phyloP scores from a whole-genome alignment of 2,797 vertebrate genomes.

The Manis pentadactyla region DNA sequence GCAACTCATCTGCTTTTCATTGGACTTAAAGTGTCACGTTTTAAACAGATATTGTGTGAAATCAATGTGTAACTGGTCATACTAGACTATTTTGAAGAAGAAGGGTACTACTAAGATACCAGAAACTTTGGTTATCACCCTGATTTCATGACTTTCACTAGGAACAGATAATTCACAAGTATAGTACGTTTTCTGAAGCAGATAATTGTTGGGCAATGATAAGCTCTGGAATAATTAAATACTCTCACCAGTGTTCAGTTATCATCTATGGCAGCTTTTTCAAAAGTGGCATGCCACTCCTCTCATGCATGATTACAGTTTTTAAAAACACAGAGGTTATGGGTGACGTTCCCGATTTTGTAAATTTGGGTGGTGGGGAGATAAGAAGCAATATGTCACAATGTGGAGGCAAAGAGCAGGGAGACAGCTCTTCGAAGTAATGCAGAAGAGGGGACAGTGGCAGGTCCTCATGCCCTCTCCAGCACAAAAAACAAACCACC shows the following conservation, averaged over 20 bases:
- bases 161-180: background rate
- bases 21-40: background rate
- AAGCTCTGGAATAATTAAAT: constrained; percentile 46
- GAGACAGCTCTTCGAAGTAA: background rate
- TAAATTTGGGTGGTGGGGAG: background rate
- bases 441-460: background rate
- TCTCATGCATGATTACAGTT: background rate
- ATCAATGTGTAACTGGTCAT: background rate
- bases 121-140: constrained; percentile 1
- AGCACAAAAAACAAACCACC: background rate
- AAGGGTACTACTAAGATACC: background rate
- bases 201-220: constrained; percentile 4
- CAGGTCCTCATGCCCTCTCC: rapidly evolving
- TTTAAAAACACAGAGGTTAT: background rate
- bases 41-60: constrained; percentile 22
- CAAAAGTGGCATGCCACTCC: background rate
- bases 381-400: background rate
- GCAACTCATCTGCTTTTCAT: background rate
- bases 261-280: background rate
- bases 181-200: constrained; percentile 54
- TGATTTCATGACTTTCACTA: background rate
- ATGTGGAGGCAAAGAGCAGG: background rate
- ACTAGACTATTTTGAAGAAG: constrained; percentile 15
- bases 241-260: constrained; percentile 32
- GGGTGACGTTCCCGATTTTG: background rate